These are phyloP conservation scores for Synergus japonicus DNA, from an alignment of 2,888 invertebrate genomes.

Conservation along the genomic window DNA sequence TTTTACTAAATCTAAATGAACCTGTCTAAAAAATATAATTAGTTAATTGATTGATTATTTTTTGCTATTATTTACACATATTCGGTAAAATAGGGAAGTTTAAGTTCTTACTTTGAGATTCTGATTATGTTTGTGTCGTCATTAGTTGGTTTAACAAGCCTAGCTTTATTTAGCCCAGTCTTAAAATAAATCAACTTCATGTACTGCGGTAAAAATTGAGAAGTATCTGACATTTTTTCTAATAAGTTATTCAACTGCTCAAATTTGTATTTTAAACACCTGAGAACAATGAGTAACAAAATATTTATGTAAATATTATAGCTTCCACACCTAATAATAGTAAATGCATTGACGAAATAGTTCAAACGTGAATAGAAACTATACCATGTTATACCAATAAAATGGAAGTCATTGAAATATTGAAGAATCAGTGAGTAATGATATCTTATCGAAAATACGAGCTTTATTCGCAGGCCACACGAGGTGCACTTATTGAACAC, in stretches of 20 bases:
- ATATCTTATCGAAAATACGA: background rate
- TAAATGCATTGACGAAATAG: too few species aligned
- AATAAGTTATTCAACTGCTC: background rate
- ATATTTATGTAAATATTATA: too few species aligned
- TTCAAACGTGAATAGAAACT: background rate
- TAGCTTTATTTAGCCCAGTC: background rate
- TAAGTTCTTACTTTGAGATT: background rate
- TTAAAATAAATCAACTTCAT: constrained; percentile 4
- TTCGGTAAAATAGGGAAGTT: background rate
- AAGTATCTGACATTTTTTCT: background rate
- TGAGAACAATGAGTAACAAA: background rate
- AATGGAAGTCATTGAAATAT: background rate
- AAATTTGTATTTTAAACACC: constrained; percentile 2
- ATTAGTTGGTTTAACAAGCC: background rate
- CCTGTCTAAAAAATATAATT: background rate
- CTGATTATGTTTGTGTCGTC: background rate
- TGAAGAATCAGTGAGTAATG: background rate
- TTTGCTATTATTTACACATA: background rate
- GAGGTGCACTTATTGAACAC: background rate
- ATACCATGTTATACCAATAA: background rate
- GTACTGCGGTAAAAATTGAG: background rate
- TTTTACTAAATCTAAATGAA: constrained; percentile 6
- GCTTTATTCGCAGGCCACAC: background rate
- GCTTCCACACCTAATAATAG: too few species aligned
- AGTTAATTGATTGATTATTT: background rate